Percentiles rank a stretch among this genome's conserved stretches.
phyloP scores from a whole-genome alignment of 35 echinoderm and acorn worm genomes.

The Amphiura filiformis region DNA sequence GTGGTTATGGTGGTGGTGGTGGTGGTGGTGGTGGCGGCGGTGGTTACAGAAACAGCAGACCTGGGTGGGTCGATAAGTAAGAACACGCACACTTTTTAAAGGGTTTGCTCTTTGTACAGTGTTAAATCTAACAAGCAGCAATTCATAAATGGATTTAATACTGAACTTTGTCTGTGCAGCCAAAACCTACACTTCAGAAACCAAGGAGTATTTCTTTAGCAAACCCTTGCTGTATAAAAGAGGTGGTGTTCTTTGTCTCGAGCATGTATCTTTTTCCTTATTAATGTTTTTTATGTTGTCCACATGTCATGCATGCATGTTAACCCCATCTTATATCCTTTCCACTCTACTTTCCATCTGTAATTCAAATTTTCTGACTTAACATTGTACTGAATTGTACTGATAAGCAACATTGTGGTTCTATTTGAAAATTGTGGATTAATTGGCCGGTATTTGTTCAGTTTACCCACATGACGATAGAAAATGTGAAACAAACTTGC shows the following conservation, averaged over 20 bases:
- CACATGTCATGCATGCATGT: background rate
- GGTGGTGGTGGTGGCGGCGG: slow-evolving; percentile 2
- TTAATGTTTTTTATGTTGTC: background rate
- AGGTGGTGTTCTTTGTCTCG: background rate
- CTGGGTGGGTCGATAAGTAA: slow-evolving; percentile 95
- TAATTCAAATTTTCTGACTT: too few relatives aligned
- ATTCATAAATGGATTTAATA: too few relatives aligned
- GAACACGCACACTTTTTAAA: background rate
- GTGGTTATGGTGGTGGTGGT: background rate
- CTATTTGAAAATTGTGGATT: too few relatives aligned
- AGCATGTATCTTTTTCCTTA: background rate
- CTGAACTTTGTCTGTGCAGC: too few relatives aligned
- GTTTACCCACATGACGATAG: too few relatives aligned
- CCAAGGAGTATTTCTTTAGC: background rate
- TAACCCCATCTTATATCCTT: too few relatives aligned
- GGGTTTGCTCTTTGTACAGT: background rate
- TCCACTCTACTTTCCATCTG: too few relatives aligned
- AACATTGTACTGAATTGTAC: too few relatives aligned
- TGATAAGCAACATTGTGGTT: too few relatives aligned
- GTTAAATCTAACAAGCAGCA: background rate
- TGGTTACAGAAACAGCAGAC: slow-evolving; percentile 36
- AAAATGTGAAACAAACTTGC: too few relatives aligned
- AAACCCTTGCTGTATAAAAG: background rate
- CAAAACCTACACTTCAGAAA: too few relatives aligned
- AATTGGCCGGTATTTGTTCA: too few relatives aligned